phyloP scores from a whole-genome alignment of 1,140 invertebrate species.

The Sycophaga agraensis region DNA sequence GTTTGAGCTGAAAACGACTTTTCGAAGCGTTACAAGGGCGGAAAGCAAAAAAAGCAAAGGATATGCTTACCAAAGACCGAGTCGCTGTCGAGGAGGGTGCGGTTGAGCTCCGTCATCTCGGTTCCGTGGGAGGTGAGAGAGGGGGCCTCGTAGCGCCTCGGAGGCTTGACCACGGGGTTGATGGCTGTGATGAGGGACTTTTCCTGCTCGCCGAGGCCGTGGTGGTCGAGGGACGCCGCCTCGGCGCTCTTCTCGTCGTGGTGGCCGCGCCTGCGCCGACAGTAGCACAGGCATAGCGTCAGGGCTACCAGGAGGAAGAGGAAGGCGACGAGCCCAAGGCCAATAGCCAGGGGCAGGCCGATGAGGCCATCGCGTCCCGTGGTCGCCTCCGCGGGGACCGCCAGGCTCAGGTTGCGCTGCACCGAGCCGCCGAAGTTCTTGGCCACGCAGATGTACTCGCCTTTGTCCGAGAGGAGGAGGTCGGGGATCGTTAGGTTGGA shows the following conservation, averaged over 20 bases:
- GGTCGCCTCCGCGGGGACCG: constrained; percentile 57
- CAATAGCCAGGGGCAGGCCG: constrained; percentile 54
- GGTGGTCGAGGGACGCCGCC: constrained; percentile 48
- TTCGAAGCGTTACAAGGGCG: too few species aligned
- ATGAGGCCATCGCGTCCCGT: constrained; percentile 53
- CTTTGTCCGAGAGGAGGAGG: constrained; percentile 73
- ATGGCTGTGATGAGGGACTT: constrained; percentile 79
- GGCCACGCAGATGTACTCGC: constrained; percentile 85
- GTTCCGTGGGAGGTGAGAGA: constrained; percentile 69
- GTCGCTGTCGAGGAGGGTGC: constrained; percentile 71
- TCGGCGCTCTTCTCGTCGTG: constrained; percentile 62
- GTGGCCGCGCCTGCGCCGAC: constrained; percentile 55
- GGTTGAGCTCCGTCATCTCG: constrained; percentile 77
- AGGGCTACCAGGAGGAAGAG: constrained; percentile 65
- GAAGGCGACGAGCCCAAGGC: constrained; percentile 55
- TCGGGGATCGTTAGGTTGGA: constrained; percentile 76
- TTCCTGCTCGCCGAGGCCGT: constrained; percentile 69
- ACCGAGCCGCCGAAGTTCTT: constrained; percentile 82
- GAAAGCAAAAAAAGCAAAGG: too few species aligned
- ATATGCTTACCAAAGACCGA: constrained; percentile 70
- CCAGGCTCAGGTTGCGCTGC: constrained; percentile 71
- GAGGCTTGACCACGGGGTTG: constrained; percentile 79
- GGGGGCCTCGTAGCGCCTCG: constrained; percentile 69
- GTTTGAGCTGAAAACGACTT: too few species aligned
- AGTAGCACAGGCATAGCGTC: constrained; percentile 69